Evolutionary conservation across 2,888 invertebrate genomes (phyloP), one percentile per base, ranked within the genome.

Genomic region (Orthonychiurus folsomi): DNA sequence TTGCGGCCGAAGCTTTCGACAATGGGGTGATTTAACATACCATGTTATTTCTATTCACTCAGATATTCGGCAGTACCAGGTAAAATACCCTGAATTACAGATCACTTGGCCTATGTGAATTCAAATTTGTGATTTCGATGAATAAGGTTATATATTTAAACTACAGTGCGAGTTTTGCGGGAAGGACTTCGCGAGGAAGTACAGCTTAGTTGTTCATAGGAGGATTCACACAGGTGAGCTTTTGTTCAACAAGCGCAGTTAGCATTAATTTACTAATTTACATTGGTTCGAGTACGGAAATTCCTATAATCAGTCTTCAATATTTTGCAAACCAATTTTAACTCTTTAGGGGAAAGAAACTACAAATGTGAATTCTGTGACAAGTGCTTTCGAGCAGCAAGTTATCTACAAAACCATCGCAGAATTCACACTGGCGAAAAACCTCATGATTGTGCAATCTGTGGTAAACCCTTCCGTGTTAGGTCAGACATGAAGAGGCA

Each of bases 21-120:
- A 91, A 76, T 89, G 89, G 88, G 89, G 90, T 63, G 92, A 92
- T 76, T 81, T 92, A 58, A 89, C 89, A 74, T 90, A 91, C 76
- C 92, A 93, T 78, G 84, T 85, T 63, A 86, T 85, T 28, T 91
- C 91, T 2, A 81, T 89, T 66, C 92, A 92, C 76, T 87, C 88
- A 9, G 84, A 85, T 54, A 75, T 88, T 77, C 89, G 89, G 77
- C 84, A 86, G 69, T 89, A 86, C 76, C 90, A 52, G 20, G 52
- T 52, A 48, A 48, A n/a, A n/a, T n/a, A n/a, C n/a, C n/a, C n/a
- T n/a, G n/a, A n/a, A n/a, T n/a, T n/a, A n/a, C n/a, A n/a, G n/a
- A n/a, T n/a, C n/a, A n/a, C n/a, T n/a, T n/a, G n/a, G n/a, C n/a
- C n/a, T n/a, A n/a, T n/a, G n/a, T n/a, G n/a, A n/a, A n/a, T n/a